Conservation (phyloP, 2,888 invertebrate genomes). For the Tetragonula carbonaria region DNA sequence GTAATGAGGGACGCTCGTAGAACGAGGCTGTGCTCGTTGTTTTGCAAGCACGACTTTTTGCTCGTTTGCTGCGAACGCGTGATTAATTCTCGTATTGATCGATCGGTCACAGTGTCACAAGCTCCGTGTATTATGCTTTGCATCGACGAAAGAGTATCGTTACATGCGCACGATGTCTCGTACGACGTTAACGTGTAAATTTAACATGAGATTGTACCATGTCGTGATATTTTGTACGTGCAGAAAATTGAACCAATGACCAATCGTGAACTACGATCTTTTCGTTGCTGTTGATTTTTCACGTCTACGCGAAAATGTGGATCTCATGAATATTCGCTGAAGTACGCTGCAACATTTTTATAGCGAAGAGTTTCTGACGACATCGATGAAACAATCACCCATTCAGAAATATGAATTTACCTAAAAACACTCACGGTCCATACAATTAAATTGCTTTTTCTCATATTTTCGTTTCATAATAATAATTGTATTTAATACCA, state of each 20-base stretch:
- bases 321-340: too few species aligned
- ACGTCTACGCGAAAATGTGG: too few species aligned
- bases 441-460: background rate
- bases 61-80: background rate
- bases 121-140: background rate
- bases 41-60: background rate
- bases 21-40: background rate
- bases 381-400: too few species aligned
- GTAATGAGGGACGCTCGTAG: constrained; percentile 13
- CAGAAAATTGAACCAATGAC: too few species aligned
- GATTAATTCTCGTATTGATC: constrained; percentile 4
- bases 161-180: background rate
- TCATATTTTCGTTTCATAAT: background rate
- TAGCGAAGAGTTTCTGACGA: too few species aligned
- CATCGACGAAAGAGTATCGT: background rate
- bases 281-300: too few species aligned
- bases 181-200: background rate
- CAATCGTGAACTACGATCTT: too few species aligned
- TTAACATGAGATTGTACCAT: background rate
- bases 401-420: background rate
- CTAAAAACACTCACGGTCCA: background rate
- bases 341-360: too few species aligned
- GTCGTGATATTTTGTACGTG: background rate
- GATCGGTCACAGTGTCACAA: background rate
- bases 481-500: too few species aligned